Percentiles rank a stretch among this genome's conserved stretches.
These are phyloP conservation scores for Lutjanus argentimaculatus DNA, from an alignment of 2,797 vertebrate species.

Conservation along the genomic window DNA sequence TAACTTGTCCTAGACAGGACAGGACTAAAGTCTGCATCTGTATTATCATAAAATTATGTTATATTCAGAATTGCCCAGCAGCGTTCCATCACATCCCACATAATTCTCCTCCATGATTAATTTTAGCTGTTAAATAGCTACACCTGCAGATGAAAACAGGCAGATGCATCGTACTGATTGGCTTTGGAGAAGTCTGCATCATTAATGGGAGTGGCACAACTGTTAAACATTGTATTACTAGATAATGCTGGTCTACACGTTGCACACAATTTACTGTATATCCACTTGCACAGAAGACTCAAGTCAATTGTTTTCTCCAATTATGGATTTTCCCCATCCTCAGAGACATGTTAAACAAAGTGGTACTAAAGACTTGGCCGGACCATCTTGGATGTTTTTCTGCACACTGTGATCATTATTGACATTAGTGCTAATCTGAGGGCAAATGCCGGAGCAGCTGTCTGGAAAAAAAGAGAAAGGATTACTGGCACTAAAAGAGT, in stretches of 20 bases:
- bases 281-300: conserved; percentile 39
- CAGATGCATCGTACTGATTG: conserved; percentile 5
- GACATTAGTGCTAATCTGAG: conserved; percentile 80
- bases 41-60: neutral
- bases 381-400: conserved; percentile 69
- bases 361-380: conserved; percentile 76
- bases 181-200: neutral
- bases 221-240: conserved; percentile 19
- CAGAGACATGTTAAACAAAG: conserved; percentile 77
- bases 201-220: neutral
- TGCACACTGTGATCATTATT: conserved; percentile 80
- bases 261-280: conserved; percentile 46
- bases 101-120: neutral
- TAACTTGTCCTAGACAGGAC: neutral
- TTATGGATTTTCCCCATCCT: conserved; percentile 72
- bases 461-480: conserved; percentile 54
- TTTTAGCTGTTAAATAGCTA: neutral
- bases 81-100: neutral
- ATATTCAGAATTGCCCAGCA: neutral
- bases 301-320: conserved; percentile 64
- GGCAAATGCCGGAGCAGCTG: conserved; percentile 76
- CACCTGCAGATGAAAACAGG: neutral
- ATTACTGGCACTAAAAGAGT: conserved; percentile 71
- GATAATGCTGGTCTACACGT: conserved; percentile 16
- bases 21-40: neutral